Percentiles rank a stretch among this genome's conserved stretches.
Conservation (phyloP, 2,113 vertebrate genomes). For the Bucco capensis region DNA sequence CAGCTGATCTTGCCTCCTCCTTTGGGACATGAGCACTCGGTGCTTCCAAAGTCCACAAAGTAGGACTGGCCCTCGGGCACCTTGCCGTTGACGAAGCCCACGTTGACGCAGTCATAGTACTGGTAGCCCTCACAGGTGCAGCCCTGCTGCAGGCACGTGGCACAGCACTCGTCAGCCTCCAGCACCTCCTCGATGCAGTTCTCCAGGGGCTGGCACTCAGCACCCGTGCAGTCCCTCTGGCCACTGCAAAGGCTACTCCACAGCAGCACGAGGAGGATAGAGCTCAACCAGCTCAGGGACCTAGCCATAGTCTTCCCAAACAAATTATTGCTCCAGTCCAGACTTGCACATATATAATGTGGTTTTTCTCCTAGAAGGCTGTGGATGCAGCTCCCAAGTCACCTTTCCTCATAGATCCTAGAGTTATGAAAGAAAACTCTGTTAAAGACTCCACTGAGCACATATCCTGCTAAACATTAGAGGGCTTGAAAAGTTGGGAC, state of each 20-base stretch:
- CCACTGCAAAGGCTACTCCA: not conserved
- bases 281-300: conserved; percentile 14
- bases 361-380: not conserved
- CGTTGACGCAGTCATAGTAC: conserved; percentile 90
- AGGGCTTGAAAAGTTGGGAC: conserved; percentile 60
- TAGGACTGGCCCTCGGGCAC: conserved; percentile 92
- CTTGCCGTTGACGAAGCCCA: conserved; percentile 86
- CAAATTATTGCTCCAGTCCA: not conserved
- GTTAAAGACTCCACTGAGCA: conserved; percentile 63
- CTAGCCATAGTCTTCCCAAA: conserved; percentile 60
- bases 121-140: conserved; percentile 94
- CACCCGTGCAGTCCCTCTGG: conserved; percentile 82
- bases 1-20: conserved; percentile 93
- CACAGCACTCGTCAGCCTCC: conserved; percentile 82
- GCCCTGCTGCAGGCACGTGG: conserved; percentile 82
- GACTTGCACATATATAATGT: not conserved
- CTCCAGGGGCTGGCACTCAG: conserved; percentile 79
- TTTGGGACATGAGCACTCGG: conserved; percentile 88
- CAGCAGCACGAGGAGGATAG: conserved; percentile 63
- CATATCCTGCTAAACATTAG: conserved; percentile 68
- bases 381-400: not conserved
- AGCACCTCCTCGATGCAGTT: conserved; percentile 88
- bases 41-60: conserved; percentile 95
- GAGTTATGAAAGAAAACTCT: conserved; percentile 63
- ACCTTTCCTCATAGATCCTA: conserved; percentile 69